These are phyloP conservation scores for rabbit (Oryctolagus cuniculus) DNA, from an alignment of 2,113 vertebrate species.

Conservation along the genomic window mOryCun1.1 NC_091435.1:38582501-38583000, in stretches of 20 bases:
- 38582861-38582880: constrained; percentile 4
- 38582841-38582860: neutral
- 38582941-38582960: neutral
- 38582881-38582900: neutral
- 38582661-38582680: neutral
- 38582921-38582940: neutral
- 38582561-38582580: neutral
- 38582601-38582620: neutral
- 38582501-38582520: too few relatives aligned
- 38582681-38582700: neutral
- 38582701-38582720: neutral
- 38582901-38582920: neutral
- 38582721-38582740: neutral
- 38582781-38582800: neutral
- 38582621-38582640: neutral
- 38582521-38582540: too few relatives aligned
- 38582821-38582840: neutral
- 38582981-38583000: too few relatives aligned
- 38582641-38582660: neutral
- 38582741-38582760: neutral
- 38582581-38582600: neutral
- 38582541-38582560: too few relatives aligned
- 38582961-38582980: neutral
- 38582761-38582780: neutral
- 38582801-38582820: neutral